Evolutionary conservation across 2,113 vertebrate genomes (phyloP).

Genomic region (Scophthalmus maximus): DNA sequence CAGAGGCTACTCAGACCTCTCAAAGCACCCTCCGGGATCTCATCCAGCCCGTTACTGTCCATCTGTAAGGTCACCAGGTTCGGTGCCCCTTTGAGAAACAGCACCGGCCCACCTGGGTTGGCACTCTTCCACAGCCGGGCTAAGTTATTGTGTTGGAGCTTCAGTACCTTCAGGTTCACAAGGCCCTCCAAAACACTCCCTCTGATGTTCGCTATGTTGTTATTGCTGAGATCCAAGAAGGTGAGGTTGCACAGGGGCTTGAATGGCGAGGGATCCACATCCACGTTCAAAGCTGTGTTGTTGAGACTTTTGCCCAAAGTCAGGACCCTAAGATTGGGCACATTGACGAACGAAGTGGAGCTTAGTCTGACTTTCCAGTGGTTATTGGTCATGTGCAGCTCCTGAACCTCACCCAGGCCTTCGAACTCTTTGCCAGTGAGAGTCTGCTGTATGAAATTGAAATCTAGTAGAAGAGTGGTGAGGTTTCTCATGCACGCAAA

Average conservation of each 20-base stretch:
- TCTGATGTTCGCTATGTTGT: conserved; percentile 92
- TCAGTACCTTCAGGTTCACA: conserved; percentile 85
- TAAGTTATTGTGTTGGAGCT: conserved; percentile 95
- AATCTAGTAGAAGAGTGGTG: conserved; percentile 85
- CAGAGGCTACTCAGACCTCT: conserved; percentile 83
- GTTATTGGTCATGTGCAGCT: conserved; percentile 89
- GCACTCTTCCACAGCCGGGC: conserved; percentile 91
- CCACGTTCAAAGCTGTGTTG: conserved; percentile 72
- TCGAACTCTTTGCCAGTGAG: conserved; percentile 89
- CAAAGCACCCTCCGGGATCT: conserved; percentile 87
- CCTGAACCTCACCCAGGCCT: conserved; percentile 84
- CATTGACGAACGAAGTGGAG: conserved; percentile 83
- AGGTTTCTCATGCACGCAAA: conserved; percentile 86
- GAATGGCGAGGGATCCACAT: conserved; percentile 88
- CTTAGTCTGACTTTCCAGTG: conserved; percentile 81
- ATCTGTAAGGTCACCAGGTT: conserved; percentile 84
- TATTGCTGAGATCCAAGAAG: conserved; percentile 92
- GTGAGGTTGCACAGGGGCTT: conserved; percentile 84
- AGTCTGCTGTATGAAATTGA: conserved; percentile 89
- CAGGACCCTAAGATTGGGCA: conserved; percentile 85
- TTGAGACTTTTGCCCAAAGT: conserved; percentile 86
- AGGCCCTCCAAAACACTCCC: conserved; percentile 85
- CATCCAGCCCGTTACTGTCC: conserved; percentile 93
- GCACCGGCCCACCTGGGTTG: conserved; percentile 89
- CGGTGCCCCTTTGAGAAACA: conserved; percentile 84